These are phyloP conservation scores for Scrobipalpa atriplicella DNA, from an alignment of 2,888 invertebrate species.

Conservation along the genomic window DNA sequence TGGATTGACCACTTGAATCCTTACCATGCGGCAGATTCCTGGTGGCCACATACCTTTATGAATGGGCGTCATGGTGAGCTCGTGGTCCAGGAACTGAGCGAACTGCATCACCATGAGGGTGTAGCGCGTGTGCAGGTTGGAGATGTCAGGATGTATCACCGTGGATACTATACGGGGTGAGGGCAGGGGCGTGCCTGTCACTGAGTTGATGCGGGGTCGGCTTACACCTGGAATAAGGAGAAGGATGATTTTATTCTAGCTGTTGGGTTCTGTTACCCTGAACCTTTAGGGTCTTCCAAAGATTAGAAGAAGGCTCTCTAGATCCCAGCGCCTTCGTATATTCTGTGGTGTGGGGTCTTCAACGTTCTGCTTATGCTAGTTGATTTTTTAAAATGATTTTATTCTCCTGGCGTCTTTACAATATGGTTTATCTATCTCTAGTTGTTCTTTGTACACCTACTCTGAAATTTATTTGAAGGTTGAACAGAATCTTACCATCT, in stretches of 20 bases:
- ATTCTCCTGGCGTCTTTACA: too few relatives aligned
- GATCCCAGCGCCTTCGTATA: too few relatives aligned
- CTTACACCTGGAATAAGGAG: slow-evolving; percentile 85
- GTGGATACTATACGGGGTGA: slow-evolving; percentile 94
- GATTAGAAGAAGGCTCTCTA: too few relatives aligned
- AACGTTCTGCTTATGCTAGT: too few relatives aligned
- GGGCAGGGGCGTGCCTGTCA: slow-evolving; percentile 90
- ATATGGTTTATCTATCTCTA: too few relatives aligned
- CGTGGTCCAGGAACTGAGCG: slow-evolving; percentile 97
- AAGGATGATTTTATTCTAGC: neutral
- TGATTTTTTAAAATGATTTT: too few relatives aligned
- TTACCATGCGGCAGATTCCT: neutral
- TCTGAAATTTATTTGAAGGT: neutral
- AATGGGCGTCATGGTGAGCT: slow-evolving; percentile 96
- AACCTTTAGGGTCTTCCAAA: too few relatives aligned
- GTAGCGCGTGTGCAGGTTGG: slow-evolving; percentile 93
- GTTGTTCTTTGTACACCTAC: too few relatives aligned
- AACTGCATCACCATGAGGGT: slow-evolving; percentile 97
- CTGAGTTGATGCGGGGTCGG: slow-evolving; percentile 88
- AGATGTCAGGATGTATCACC: slow-evolving; percentile 95
- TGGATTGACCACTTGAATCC: too few relatives aligned
- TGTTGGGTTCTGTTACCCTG: neutral
- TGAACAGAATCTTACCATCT: slow-evolving; percentile 83
- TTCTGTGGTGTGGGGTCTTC: too few relatives aligned
- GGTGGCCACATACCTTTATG: slow-evolving; percentile 85